Evolutionary conservation across 2,888 invertebrate species (phyloP).

Genomic region (Apodemia mormo): DNA sequence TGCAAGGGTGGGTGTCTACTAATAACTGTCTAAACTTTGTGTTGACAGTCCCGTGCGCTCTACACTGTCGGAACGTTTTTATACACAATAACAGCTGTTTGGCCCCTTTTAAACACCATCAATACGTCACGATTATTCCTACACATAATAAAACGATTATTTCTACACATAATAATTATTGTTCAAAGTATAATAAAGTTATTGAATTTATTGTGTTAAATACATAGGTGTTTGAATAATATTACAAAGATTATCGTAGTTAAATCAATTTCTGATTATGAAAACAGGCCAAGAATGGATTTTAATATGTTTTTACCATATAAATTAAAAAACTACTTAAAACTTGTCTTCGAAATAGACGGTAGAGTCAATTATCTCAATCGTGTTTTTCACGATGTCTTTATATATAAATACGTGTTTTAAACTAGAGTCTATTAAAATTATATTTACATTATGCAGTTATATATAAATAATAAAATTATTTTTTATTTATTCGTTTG

Average conservation of each 20-base stretch:
- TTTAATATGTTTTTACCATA: too few relatives aligned
- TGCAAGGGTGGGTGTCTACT: slow-evolving; percentile 75
- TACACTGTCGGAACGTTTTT: slow-evolving; percentile 41
- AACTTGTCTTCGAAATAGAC: too few relatives aligned
- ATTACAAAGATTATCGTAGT: background rate
- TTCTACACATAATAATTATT: too few relatives aligned
- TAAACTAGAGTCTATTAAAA: too few relatives aligned
- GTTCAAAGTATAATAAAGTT: background rate
- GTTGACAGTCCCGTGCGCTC: slow-evolving; percentile 52
- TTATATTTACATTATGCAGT: too few relatives aligned
- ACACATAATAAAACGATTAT: background rate
- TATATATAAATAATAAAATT: too few relatives aligned
- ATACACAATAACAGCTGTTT: slow-evolving; percentile 40
- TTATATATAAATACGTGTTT: too few relatives aligned
- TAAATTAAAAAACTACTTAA: too few relatives aligned
- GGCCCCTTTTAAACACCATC: slow-evolving; percentile 38
- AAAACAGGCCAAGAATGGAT: background rate
- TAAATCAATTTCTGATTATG: background rate
- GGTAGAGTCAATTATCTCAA: too few relatives aligned
- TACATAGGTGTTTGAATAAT: background rate
- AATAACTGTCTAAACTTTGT: slow-evolving; percentile 20
- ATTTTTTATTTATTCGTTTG: too few relatives aligned
- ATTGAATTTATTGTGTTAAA: background rate
- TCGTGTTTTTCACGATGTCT: too few relatives aligned
- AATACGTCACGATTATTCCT: slow-evolving; percentile 23